Conservation (phyloP, 2,113 vertebrate genomes). For the Hymenochirus boettgeri region DNA sequence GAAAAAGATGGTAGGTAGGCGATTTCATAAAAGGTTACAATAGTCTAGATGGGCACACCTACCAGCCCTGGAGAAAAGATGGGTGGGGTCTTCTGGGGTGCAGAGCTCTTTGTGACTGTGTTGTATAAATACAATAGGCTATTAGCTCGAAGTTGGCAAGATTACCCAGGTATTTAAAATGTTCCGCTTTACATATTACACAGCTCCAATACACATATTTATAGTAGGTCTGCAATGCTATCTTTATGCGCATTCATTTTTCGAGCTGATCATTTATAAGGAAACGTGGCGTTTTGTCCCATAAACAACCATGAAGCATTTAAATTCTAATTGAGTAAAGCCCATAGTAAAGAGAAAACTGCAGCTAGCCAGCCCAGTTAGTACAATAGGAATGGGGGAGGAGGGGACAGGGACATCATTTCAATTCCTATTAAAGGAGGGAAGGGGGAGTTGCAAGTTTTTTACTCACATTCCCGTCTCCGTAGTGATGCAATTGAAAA, state of each 20-base stretch:
- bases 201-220: too few species aligned
- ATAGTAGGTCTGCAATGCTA: too few species aligned
- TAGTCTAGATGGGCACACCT: too few species aligned
- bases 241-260: neutral
- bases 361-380: slow-evolving; percentile 34
- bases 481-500: slow-evolving; percentile 66
- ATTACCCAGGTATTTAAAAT: too few species aligned
- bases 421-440: slow-evolving; percentile 60
- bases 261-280: slow-evolving; percentile 59
- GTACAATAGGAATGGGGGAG: slow-evolving; percentile 61
- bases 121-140: too few species aligned
- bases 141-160: too few species aligned
- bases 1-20: too few species aligned
- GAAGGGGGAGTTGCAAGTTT: slow-evolving; percentile 61
- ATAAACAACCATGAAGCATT: slow-evolving; percentile 65
- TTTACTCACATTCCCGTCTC: slow-evolving; percentile 60
- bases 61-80: too few species aligned
- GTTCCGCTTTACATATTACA: too few species aligned
- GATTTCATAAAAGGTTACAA: too few species aligned
- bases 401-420: slow-evolving; percentile 58
- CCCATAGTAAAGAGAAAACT: slow-evolving; percentile 54
- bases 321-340: slow-evolving; percentile 68
- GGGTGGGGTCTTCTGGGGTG: too few species aligned
- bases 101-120: too few species aligned
- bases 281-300: slow-evolving; percentile 56